Conservation (phyloP, 2,888 invertebrate genomes). For the Schizaphis graminum region DNA sequence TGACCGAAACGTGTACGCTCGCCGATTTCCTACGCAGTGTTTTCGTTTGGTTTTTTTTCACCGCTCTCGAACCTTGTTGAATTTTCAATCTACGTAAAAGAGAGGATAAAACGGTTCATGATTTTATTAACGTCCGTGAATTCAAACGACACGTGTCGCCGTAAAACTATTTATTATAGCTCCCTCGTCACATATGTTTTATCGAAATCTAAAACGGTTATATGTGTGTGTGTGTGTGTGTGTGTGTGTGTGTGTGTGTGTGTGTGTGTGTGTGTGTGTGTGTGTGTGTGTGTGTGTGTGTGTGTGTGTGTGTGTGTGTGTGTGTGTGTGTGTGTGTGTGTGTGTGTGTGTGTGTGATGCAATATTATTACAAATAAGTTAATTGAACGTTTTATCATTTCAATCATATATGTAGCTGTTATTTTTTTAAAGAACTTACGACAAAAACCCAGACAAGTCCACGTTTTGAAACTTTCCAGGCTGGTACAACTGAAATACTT, state of each 20-base stretch:
- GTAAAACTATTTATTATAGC: not conserved
- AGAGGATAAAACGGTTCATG: not conserved
- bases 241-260: not conserved
- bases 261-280: not conserved
- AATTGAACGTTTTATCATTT: not conserved
- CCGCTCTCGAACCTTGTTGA: not conserved
- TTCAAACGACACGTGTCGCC: not conserved
- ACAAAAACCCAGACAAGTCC: not conserved
- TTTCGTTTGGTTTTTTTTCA: not conserved
- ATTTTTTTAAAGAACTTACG: not conserved
- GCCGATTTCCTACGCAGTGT: not conserved
- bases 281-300: not conserved
- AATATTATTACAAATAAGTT: not conserved
- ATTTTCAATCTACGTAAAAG: not conserved
- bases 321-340: not conserved
- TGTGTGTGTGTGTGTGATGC: not conserved
- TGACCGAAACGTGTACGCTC: not conserved
- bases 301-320: not conserved
- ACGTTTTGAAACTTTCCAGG: not conserved
- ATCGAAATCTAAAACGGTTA: not conserved
- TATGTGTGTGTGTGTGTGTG: not conserved
- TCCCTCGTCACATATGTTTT: not conserved
- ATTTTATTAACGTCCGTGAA: not conserved
- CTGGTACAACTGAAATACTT: not conserved
- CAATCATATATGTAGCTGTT: not conserved